Evolutionary conservation across 1,140 invertebrate species (phyloP), one percentile per base, ranked within the genome.

Genomic region (Neodiprion lecontei): DNA sequence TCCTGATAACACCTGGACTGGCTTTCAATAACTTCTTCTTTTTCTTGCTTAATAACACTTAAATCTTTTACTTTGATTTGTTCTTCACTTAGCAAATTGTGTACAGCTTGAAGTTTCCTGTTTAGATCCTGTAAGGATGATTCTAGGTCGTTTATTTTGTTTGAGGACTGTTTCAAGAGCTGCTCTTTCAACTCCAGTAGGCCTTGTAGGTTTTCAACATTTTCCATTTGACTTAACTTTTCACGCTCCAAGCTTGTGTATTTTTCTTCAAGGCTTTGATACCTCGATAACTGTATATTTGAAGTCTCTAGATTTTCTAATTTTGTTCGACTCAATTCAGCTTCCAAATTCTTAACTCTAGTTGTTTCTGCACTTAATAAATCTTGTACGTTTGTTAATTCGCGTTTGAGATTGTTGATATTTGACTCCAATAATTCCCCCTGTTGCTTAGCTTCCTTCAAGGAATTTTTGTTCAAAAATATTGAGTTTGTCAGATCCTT

Each of bases 221-320:
- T 21, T 53, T 17, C 14, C 4, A 61, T 12, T 65, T 17, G 69
- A 21, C 47, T 10, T 49, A 14, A 3, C 48, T 67, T 69, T 14
- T 74, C 68, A n/a, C 69, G 53, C 4, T 74, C 17, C 66, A 74
- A 21, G 10, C 12, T 40, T 48, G 28, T 40, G 48, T 66, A 49
- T 1, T 67, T 68, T 23, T 11, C 23, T 23, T 69, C 67, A 47
- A 74, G 48, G 48, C 65, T 70, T 28, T 70, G 28, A 10, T 49
- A 23, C 17, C 78, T 79, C 11, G 77, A 76, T 47, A 79, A 23
- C 7, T 80, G 50, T 74, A 77, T 10, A 77, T 80, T 67, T 77
- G 23, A 14, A 28, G 10, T 48, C 78, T 79, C 49, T 79, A 76
- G 40, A 23, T 74, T 14, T 49, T 21, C 48, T 47, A 17, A 12